Conservation (phyloP, 2,888 invertebrate species). For the Graphium colonna region DNA sequence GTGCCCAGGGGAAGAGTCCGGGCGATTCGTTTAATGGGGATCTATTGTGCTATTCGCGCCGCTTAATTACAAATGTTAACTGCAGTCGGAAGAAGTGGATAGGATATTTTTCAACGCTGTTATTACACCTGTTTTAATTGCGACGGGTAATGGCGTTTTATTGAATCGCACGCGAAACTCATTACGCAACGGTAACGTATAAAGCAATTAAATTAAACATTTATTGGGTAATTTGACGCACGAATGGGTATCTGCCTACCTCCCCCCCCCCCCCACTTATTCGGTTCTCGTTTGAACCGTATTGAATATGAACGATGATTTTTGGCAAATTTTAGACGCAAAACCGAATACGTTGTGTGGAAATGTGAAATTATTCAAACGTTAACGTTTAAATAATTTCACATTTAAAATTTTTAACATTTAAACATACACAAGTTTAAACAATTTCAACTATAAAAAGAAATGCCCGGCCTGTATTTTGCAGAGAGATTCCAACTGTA, state of each 20-base stretch:
- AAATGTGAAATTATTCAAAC: too few species aligned
- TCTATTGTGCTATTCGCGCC: slow-evolving; percentile 49
- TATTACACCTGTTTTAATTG: slow-evolving; percentile 22
- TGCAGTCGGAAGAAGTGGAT: slow-evolving; percentile 26
- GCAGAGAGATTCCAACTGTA: too few species aligned
- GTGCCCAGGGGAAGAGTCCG: slow-evolving; percentile 48
- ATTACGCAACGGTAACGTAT: slow-evolving; percentile 5
- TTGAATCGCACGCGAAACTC: slow-evolving; percentile 14
- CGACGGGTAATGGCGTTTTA: slow-evolving; percentile 7
- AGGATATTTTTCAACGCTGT: slow-evolving; percentile 27
- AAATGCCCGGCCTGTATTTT: too few species aligned
- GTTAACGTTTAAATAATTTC: too few species aligned
- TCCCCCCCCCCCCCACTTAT: background rate
- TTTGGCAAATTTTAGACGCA: too few species aligned
- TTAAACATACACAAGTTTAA: too few species aligned
- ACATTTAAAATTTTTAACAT: too few species aligned
- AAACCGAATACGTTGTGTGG: too few species aligned
- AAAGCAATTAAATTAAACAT: slow-evolving; percentile 15
- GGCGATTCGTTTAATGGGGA: slow-evolving; percentile 57
- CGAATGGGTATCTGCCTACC: slow-evolving; percentile 4
- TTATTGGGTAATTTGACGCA: slow-evolving; percentile 21
- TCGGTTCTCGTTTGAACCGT: background rate
- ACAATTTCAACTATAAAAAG: too few species aligned
- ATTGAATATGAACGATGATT: slow-evolving; percentile 6
- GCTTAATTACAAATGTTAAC: slow-evolving; percentile 39